A percentile compares a stretch with the other conserved stretches of the same genome.
Conservation (phyloP, 2,888 invertebrate genomes). For the Ernsta delagoae region DNA sequence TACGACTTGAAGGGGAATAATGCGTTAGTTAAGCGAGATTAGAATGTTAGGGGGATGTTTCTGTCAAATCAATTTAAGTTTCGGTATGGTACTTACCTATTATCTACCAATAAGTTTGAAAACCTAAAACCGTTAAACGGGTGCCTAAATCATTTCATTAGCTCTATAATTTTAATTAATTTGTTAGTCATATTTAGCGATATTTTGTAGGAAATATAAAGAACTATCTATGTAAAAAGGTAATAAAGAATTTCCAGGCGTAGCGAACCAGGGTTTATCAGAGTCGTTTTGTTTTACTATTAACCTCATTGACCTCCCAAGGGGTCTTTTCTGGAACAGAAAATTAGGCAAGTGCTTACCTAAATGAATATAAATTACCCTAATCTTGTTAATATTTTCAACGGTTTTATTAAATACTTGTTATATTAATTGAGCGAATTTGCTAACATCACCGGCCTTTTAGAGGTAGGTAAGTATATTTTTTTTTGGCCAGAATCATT, state of each 20-base stretch:
- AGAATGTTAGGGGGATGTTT: too few species aligned
- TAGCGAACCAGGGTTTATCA: conserved; percentile 22
- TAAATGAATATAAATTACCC: conserved; percentile 32
- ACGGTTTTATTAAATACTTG: conserved; percentile 22
- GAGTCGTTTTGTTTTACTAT: conserved; percentile 25
- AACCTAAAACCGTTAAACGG: too few species aligned
- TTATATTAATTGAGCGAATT: conserved; percentile 6
- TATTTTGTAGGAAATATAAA: not conserved
- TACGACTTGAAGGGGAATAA: not conserved
- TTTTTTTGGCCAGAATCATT: too few species aligned
- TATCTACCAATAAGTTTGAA: too few species aligned
- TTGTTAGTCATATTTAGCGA: not conserved
- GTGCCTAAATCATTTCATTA: too few species aligned
- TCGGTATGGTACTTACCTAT: too few species aligned
- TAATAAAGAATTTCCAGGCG: conserved; percentile 12
- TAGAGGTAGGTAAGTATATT: too few species aligned
- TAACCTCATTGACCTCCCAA: conserved; percentile 22
- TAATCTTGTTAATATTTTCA: conserved; percentile 22
- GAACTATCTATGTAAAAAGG: conserved; percentile 15
- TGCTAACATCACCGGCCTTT: too few species aligned
- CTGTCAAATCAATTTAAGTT: too few species aligned
- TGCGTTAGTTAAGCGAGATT: not conserved
- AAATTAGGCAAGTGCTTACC: conserved; percentile 24
- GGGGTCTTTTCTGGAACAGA: conserved; percentile 28
- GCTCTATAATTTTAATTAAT: too few species aligned